phyloP scores from a whole-genome alignment of 2,113 vertebrate genomes.

The Perca flavescens region DNA sequence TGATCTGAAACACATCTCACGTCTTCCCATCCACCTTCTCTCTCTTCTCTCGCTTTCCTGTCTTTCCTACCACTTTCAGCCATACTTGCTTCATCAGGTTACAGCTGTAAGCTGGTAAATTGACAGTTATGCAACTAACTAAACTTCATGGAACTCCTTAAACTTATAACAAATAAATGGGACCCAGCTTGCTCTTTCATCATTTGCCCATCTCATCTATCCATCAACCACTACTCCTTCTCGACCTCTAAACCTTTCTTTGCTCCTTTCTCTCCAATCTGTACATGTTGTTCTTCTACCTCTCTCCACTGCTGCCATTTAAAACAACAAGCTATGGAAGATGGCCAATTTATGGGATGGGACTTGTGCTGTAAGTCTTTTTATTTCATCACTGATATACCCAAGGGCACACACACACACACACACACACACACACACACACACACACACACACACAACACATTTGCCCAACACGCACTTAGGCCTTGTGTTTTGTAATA shows the following conservation, averaged over 20 bases:
- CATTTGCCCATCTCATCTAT: background rate
- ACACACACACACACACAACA: conserved; percentile 4
- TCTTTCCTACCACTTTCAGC: conserved; percentile 21
- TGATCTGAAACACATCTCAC: conserved; percentile 38
- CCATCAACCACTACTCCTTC: background rate
- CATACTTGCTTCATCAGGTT: background rate
- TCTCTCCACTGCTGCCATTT: conserved; percentile 16
- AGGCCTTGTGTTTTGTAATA: conserved; percentile 17
- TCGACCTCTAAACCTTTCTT: background rate
- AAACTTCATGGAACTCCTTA: no score
- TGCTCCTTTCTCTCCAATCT: conserved; percentile 8
- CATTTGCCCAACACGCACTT: background rate
- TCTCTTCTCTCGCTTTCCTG: background rate
- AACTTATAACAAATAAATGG: no score
- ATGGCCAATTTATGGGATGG: conserved; percentile 33
- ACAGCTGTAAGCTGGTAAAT: background rate
- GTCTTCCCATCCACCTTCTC: conserved; percentile 10
- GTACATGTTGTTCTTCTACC: conserved; percentile 1
- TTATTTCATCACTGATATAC: conserved; percentile 58
- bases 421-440: conserved; percentile 18
- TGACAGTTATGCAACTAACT: background rate
- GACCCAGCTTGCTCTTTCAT: background rate
- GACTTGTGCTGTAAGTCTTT: conserved; percentile 48
- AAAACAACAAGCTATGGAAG: conserved; percentile 41
- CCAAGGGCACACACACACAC: conserved; percentile 28